Conservation (phyloP, 2,888 invertebrate genomes). For the Scaptomyza cyrtandrae region DNA sequence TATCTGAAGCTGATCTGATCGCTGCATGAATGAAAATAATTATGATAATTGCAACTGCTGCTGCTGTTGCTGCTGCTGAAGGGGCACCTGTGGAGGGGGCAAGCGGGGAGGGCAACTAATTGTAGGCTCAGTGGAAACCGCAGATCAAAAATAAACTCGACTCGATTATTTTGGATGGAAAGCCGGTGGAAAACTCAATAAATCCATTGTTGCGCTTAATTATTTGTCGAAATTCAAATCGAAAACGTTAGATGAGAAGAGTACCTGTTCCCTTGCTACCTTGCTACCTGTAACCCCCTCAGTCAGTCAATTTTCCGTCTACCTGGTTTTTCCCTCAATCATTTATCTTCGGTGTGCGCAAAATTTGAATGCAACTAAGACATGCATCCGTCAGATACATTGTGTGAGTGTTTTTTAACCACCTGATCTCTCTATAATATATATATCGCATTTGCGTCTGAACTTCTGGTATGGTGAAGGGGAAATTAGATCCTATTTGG, state of each 20-base stretch:
- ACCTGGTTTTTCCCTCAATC: conserved; percentile 44
- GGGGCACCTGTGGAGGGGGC: conserved; percentile 16
- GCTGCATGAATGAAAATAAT: conserved; percentile 76
- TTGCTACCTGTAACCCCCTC: conserved; percentile 4
- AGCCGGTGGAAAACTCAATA: conserved; percentile 67
- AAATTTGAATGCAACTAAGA: conserved; percentile 78
- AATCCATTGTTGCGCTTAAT: conserved; percentile 80
- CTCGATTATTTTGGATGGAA: conserved; percentile 1
- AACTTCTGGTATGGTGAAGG: conserved; percentile 46
- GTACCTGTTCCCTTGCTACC: conserved; percentile 32
- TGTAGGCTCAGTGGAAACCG: conserved; percentile 61
- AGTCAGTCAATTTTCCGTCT: not conserved
- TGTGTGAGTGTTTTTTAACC: conserved; percentile 8
- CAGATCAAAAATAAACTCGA: not conserved
- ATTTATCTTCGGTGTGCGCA: conserved; percentile 78
- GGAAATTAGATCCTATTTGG: conserved; percentile 83
- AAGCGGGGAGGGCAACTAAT: conserved; percentile 55
- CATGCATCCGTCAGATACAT: conserved; percentile 39
- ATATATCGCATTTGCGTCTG: conserved; percentile 23
- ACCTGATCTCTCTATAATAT: conserved; percentile 70
- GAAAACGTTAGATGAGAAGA: conserved; percentile 42
- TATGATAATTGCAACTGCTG: conserved; percentile 69
- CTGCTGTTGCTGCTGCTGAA: conserved; percentile 33
- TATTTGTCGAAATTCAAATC: conserved; percentile 78
- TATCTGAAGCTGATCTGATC: conserved; percentile 60